Conservation (phyloP, 2,797 vertebrate species). For the Hemitrygon akajei region DNA sequence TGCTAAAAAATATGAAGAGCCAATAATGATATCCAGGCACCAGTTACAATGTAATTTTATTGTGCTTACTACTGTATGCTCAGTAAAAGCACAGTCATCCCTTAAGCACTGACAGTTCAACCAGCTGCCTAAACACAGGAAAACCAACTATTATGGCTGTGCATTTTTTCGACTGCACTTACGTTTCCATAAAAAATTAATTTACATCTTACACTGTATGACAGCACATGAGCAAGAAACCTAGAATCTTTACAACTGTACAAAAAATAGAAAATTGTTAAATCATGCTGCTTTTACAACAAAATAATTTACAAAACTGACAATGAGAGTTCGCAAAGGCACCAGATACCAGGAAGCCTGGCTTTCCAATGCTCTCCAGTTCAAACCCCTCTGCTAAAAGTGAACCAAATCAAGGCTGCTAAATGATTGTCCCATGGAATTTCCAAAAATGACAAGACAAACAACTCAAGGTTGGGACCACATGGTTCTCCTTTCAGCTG, state of each 20-base stretch:
- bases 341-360: conserved; percentile 50
- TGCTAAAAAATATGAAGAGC: background rate
- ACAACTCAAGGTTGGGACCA: background rate
- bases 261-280: conserved; percentile 54
- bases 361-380: conserved; percentile 41
- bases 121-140: conserved; percentile 35
- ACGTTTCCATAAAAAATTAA: conserved; percentile 61
- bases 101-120: conserved; percentile 37
- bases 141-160: conserved; percentile 36
- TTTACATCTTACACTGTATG: conserved; percentile 53
- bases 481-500: conserved; percentile 6
- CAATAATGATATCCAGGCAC: background rate
- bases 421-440: conserved; percentile 25
- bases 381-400: conserved; percentile 42
- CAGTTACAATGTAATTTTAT: conserved; percentile 37
- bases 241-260: conserved; percentile 52
- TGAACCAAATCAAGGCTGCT: conserved; percentile 39
- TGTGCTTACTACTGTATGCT: conserved; percentile 27
- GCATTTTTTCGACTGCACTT: conserved; percentile 24
- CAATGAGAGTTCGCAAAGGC: conserved; percentile 50
- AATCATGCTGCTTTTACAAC: conserved; percentile 49
- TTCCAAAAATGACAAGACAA: conserved; percentile 3
- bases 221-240: conserved; percentile 55
- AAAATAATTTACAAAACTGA: conserved; percentile 49
- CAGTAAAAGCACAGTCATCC: conserved; percentile 28